Evolutionary conservation across 92 coral and sea anemone genomes (phyloP).

Genomic region (Epizoanthus stellaris): DNA sequence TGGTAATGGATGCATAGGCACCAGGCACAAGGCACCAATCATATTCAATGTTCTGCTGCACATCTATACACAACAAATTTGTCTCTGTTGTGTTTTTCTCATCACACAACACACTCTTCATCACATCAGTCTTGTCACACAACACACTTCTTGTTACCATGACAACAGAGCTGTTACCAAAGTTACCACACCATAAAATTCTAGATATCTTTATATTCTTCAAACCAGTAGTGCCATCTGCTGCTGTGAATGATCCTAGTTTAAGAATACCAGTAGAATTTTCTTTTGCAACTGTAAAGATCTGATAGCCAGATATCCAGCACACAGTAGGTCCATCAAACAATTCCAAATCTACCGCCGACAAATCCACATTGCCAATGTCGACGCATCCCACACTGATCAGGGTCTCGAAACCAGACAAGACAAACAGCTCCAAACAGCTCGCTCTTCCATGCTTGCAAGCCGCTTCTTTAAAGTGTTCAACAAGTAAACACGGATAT

Average conservation of each 20-base stretch:
- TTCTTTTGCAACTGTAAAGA: constrained; percentile 21
- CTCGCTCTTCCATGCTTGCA: background rate
- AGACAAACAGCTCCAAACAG: background rate
- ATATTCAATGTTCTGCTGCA: constrained; percentile 19
- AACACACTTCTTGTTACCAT: constrained; percentile 21
- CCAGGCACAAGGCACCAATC: constrained; percentile 52
- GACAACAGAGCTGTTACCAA: constrained; percentile 32
- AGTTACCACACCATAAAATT: constrained; percentile 44
- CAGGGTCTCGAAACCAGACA: background rate
- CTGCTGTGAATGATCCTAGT: background rate
- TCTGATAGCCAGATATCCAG: constrained; percentile 36
- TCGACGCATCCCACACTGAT: constrained; percentile 2
- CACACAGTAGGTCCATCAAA: constrained; percentile 65
- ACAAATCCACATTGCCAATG: background rate
- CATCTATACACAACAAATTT: constrained; percentile 53
- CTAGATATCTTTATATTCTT: background rate
- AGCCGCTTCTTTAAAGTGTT: constrained; percentile 18
- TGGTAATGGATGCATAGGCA: constrained; percentile 49
- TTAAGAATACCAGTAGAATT: background rate
- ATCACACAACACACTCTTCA: background rate
- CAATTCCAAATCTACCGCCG: constrained; percentile 17
- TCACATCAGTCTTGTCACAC: background rate
- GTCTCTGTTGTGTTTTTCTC: background rate
- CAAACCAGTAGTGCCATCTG: background rate
- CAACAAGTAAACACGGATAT: constrained; percentile 65